These are phyloP conservation scores for Ectemnius continuus DNA, from an alignment of 2,888 invertebrate genomes.

Conservation along the genomic window DNA sequence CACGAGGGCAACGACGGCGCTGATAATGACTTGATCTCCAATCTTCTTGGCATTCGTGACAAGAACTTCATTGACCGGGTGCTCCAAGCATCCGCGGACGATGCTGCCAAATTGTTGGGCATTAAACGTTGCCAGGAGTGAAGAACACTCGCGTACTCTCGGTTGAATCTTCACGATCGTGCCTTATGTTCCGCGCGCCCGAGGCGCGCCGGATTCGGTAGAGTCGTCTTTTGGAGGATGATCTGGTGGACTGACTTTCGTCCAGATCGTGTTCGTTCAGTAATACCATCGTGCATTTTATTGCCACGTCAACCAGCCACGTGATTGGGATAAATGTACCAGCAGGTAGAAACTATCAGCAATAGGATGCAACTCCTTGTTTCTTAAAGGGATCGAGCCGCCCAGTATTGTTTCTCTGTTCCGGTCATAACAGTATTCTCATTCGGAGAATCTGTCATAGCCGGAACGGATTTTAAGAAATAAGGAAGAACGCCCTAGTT, in stretches of 20 bases:
- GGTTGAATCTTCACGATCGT: slow-evolving; percentile 65
- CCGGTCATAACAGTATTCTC: too few relatives aligned
- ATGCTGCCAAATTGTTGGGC: slow-evolving; percentile 92
- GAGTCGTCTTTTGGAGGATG: slow-evolving; percentile 10
- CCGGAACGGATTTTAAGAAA: too few relatives aligned
- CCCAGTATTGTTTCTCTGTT: too few relatives aligned
- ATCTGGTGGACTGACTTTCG: slow-evolving; percentile 33
- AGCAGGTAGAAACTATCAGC: too few relatives aligned
- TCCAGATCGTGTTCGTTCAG: not conserved
- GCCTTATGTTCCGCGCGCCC: slow-evolving; percentile 62
- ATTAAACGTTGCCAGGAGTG: slow-evolving; percentile 83
- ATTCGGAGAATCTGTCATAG: too few relatives aligned
- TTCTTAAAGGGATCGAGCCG: too few relatives aligned
- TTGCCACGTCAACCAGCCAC: too few relatives aligned
- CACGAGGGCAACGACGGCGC: slow-evolving; percentile 81
- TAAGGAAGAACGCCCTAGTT: too few relatives aligned
- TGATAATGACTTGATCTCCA: slow-evolving; percentile 90
- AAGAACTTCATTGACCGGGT: slow-evolving; percentile 91
- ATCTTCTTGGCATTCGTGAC: slow-evolving; percentile 92
- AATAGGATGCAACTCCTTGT: too few relatives aligned
- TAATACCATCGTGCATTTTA: too few relatives aligned
- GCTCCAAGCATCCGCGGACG: slow-evolving; percentile 88
- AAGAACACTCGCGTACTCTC: slow-evolving; percentile 23
- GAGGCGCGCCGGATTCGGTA: slow-evolving; percentile 40
- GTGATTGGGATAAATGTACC: too few relatives aligned